Evolutionary conservation across 2,888 invertebrate species (phyloP), one percentile per base, ranked within the genome.

Genomic region (Thymelicus acteon): DNA sequence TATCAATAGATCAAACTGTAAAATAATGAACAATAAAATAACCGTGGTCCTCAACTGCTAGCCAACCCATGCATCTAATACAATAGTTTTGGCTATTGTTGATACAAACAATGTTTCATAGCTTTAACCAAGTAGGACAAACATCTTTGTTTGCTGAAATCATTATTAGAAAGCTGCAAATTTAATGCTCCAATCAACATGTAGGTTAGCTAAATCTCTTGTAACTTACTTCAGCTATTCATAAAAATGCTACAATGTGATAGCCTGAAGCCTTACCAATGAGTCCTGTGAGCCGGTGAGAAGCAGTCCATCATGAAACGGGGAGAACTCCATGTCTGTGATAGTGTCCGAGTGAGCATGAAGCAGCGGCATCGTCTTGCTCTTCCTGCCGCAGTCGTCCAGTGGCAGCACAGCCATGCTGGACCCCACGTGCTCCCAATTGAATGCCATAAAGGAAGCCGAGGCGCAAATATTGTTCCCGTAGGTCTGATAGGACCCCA

Each of bases 401-500:
- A 98, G 91, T 0, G 98, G 97, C 77, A 99, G 89, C 37, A 98
- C 97, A 0, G 98, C 98, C 81, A 99, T 95, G 93, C 97, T 98
- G 1, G 98, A 98, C 40, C 98, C 97, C 78, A 97, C 97, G 85
- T 98, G 97, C 88, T 99, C 98, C 94, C 98, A 97, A 87, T 98
- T 98, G 85, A 99, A 99, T 15, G 98, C 98, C 96, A 98, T 97
- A 85, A 98, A 98, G 10, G 97, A 96, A 15, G 97, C 97, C 7
- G 98, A 98, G 37, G 98, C 97, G 82, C 98, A 96, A 82, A 99
- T 98, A 89, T 98, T 98, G 89, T 98, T 98, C 72, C 99, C 98
- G 93, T 97, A 98, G 19, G 98, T 98, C 86, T 98, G 98, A 89
- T 98, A 97, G 47, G 97, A 98, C 40, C 98, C 98, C 72, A 98